These are phyloP conservation scores for Taxidea taxus DNA, from an alignment of 2,113 vertebrate genomes.

Conservation along the genomic window DNA sequence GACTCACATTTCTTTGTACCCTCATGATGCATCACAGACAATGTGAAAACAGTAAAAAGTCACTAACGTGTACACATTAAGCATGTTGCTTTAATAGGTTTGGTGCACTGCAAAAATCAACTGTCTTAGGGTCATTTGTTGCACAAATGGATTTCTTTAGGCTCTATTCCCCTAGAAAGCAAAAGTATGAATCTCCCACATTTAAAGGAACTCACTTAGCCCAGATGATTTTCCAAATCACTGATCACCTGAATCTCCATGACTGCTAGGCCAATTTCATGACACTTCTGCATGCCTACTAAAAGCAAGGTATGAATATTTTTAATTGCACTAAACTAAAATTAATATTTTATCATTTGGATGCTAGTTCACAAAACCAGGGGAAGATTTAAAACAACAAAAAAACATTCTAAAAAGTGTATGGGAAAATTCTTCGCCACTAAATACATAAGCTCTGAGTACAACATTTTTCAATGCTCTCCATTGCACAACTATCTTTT, in stretches of 20 bases:
- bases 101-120: background rate
- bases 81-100: background rate
- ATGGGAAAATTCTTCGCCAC: background rate
- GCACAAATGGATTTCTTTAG: background rate
- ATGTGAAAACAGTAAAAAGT: background rate
- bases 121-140: background rate
- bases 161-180: background rate
- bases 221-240: background rate
- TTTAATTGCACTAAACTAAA: conserved; percentile 14
- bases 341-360: background rate
- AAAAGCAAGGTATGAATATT: background rate
- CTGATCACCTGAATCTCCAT: background rate
- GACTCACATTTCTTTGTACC: background rate
- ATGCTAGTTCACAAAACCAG: background rate
- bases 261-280: background rate
- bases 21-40: background rate
- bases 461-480: background rate
- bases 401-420: background rate
- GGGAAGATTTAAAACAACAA: background rate
- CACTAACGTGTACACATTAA: background rate
- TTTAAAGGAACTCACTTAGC: background rate
- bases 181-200: background rate
- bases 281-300: background rate
- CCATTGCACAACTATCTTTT: background rate
- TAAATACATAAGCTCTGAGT: background rate